Base-by-base conservation (phyloP, 2,888 invertebrate genomes). In the Phalera bucephala region DNA sequence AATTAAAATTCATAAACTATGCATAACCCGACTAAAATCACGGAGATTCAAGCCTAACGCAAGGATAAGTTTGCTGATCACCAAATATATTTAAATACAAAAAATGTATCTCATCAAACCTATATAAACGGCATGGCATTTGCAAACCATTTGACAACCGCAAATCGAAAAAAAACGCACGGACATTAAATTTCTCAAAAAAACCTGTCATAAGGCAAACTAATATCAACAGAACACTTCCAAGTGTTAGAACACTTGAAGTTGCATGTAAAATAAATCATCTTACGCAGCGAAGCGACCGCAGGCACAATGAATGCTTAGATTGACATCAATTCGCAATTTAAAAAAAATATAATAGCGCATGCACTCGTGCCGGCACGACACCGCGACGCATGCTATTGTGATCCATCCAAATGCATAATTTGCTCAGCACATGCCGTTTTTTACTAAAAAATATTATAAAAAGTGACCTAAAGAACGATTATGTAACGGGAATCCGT, bases 391-490 rank as follows among this genome's bases (percentile, higher is more conserved):
- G 63, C 51, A 64, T 61, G 62, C 74, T 57, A 75, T 88, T 88
- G 86, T 87, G 79, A 82, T 70, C 80, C 86, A 84, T 50, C 77
- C 74, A 79, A 78, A 83, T 89, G 84, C 84, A 86, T 88, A 87
- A 88, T 88, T 86, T 82, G 78, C 81, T 65, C 79, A 85, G 85
- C 88, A 86, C 85, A 87, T 85, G 89, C 77, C 78, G 63, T 66
- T 72, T 83, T 86, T 86, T 81, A 63, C 38, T 47, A 49, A 75
- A 77, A 70, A 60, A 37, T 56, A 14, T 31, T 37, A 64, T 73
- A 80, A 84, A 88, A 85, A 82, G 70, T 88, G 87, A 88, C 86
- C 88, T 80, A 78, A 56, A 69, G 70, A 72, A 63, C 64, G 74
- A 70, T 72, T 73, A 72, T 69, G 65, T 79, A 83, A 80, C 82